Conservation (phyloP, 1,140 invertebrate genomes). For the Zaprionus tsacasi region DNA sequence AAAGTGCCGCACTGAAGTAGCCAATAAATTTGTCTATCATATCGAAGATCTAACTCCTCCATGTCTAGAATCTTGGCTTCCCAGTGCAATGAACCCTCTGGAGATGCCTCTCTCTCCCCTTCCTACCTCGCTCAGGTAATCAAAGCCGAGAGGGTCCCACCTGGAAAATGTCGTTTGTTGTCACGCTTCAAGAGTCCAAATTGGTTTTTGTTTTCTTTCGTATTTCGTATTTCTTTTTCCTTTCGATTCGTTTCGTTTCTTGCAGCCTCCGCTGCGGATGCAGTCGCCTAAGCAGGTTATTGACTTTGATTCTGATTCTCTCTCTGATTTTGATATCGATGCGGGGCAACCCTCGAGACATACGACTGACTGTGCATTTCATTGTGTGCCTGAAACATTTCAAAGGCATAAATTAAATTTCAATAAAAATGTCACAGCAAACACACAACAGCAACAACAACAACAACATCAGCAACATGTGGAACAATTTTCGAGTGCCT, state of each 20-base stretch:
- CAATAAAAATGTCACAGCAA: conserved; percentile 80
- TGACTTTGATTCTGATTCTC: conserved; percentile 56
- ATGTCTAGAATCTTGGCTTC: not conserved
- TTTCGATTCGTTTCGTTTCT: conserved; percentile 17
- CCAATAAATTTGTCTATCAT: conserved; percentile 54
- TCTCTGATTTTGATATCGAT: conserved; percentile 16
- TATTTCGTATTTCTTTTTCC: conserved; percentile 8
- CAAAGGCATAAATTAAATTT: conserved; percentile 76
- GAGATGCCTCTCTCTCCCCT: conserved; percentile 16
- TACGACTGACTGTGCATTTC: conserved; percentile 45
- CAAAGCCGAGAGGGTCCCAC: conserved; percentile 28
- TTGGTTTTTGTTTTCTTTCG: conserved; percentile 55
- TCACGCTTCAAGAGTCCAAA: conserved; percentile 73
- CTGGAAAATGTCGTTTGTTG: conserved; percentile 68
- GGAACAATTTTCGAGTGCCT: conserved; percentile 22
- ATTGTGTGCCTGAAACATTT: conserved; percentile 34
- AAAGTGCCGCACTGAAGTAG: conserved; percentile 59
- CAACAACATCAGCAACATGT: not conserved
- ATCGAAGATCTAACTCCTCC: conserved; percentile 33
- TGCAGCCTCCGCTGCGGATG: conserved; percentile 17
- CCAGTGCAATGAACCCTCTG: conserved; percentile 42
- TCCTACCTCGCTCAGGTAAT: conserved; percentile 50
- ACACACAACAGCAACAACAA: conserved; percentile 23
- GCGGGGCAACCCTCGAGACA: conserved; percentile 34
- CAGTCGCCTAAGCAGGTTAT: conserved; percentile 63